These are phyloP conservation scores for Portevinia maculata DNA, from an alignment of 2,888 invertebrate genomes.

Conservation along the genomic window DNA sequence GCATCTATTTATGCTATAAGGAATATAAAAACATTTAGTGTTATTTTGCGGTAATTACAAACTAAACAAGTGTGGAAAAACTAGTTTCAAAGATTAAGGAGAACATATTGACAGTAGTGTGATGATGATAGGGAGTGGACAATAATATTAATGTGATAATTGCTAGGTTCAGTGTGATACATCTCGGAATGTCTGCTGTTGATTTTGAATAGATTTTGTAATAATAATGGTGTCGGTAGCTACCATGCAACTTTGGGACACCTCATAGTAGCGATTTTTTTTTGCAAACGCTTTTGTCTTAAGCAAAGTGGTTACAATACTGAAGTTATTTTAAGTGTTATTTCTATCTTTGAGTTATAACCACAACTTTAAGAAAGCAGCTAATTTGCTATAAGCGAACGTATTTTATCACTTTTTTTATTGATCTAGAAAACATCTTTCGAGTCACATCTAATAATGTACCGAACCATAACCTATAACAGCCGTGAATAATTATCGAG, in stretches of 20 bases:
- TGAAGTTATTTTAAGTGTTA: too few relatives aligned
- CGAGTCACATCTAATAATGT: too few relatives aligned
- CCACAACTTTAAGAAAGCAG: too few relatives aligned
- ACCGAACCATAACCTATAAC: too few relatives aligned
- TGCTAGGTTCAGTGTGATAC: slow-evolving; percentile 45
- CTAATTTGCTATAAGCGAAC: too few relatives aligned
- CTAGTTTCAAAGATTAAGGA: slow-evolving; percentile 21
- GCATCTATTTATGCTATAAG: slow-evolving; percentile 1
- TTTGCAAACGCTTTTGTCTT: neutral
- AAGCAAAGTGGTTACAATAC: too few relatives aligned
- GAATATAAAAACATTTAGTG: slow-evolving; percentile 19
- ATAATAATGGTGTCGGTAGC: neutral
- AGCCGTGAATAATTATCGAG: too few relatives aligned
- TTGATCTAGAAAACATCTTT: too few relatives aligned
- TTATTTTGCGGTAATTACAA: slow-evolving; percentile 18
- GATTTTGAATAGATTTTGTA: slow-evolving; percentile 20
- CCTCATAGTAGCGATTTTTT: too few relatives aligned
- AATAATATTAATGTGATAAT: slow-evolving; percentile 57
- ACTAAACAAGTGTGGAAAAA: slow-evolving; percentile 25
- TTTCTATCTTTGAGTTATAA: too few relatives aligned
- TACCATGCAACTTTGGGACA: too few relatives aligned
- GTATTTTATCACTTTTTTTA: too few relatives aligned
- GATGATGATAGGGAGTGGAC: slow-evolving; percentile 34
- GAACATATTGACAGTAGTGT: slow-evolving; percentile 11
- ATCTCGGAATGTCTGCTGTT: slow-evolving; percentile 28